Percentiles rank a stretch among this genome's conserved stretches.
Conservation (phyloP, 2,888 invertebrate genomes). For the Limulus polyphemus region DNA sequence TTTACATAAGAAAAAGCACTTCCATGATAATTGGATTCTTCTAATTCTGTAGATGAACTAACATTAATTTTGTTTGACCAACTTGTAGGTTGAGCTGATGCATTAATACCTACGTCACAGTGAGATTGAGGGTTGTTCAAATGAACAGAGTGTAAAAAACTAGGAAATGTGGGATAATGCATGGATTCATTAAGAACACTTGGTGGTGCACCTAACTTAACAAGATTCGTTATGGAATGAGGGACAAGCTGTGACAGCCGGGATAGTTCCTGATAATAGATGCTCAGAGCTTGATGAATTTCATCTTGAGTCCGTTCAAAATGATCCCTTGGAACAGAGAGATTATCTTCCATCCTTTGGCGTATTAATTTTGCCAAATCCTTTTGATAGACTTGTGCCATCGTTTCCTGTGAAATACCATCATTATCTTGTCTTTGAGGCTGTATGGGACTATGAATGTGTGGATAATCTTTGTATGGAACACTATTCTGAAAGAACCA, state of each 20-base stretch:
- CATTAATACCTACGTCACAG: constrained; percentile 21
- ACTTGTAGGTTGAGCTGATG: constrained; percentile 8
- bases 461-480: too few species aligned
- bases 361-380: constrained; percentile 85
- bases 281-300: constrained; percentile 74
- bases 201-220: constrained; percentile 5
- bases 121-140: constrained; percentile 7
- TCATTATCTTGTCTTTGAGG: constrained; percentile 79
- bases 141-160: neutral
- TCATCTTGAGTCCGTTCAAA: constrained; percentile 56
- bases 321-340: constrained; percentile 24
- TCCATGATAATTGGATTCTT: constrained; percentile 33
- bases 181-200: neutral
- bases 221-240: constrained; percentile 10
- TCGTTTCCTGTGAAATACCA: constrained; percentile 92
- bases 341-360: constrained; percentile 30
- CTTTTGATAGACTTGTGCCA: constrained; percentile 86
- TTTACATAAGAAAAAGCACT: constrained; percentile 69
- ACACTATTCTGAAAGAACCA: constrained; percentile 10
- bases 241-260: constrained; percentile 51
- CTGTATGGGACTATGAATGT: constrained; percentile 34
- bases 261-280: constrained; percentile 83
- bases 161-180: neutral
- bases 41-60: constrained; percentile 8
- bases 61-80: too few species aligned